Percentiles rank a stretch among this genome's conserved stretches.
These are phyloP conservation scores for Megaptera novaeangliae DNA, from an alignment of 2,113 vertebrate species.

Conservation along the genomic window DNA sequence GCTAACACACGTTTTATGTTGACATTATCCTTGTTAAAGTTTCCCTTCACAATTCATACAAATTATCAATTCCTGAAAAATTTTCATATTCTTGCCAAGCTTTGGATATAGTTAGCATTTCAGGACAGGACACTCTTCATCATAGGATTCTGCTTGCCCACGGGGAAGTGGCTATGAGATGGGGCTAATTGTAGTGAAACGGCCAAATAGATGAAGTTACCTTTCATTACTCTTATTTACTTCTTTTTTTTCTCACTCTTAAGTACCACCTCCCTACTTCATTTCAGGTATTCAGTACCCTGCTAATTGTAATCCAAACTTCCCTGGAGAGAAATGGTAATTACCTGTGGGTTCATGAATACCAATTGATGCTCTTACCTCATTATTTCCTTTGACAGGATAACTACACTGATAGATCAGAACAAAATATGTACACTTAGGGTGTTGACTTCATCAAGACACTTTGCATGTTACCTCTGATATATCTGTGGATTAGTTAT, in stretches of 20 bases:
- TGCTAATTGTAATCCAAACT: constrained; percentile 45
- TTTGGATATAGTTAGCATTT: neutral
- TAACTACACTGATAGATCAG: neutral
- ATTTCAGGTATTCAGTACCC: constrained; percentile 37
- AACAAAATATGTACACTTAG: neutral
- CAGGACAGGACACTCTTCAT: neutral
- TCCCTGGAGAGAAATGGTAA: constrained; percentile 51
- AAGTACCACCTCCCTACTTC: neutral
- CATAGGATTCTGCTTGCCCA: neutral
- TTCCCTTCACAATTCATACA: neutral
- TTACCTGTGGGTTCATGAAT: constrained; percentile 43
- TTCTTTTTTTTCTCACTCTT: neutral
- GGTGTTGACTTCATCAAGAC: constrained; percentile 17
- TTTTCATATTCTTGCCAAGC: neutral
- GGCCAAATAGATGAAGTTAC: neutral
- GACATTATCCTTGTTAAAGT: neutral
- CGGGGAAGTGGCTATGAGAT: neutral
- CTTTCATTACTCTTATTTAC: neutral
- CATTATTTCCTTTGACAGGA: constrained; percentile 53
- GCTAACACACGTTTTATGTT: neutral
- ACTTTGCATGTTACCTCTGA: neutral
- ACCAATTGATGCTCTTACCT: constrained; percentile 39
- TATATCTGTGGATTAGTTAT: neutral
- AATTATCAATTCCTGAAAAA: neutral
- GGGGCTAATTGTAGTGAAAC: neutral